phyloP scores from a whole-genome alignment of 2,797 vertebrate species.

The Fundulus diaphanus region DNA sequence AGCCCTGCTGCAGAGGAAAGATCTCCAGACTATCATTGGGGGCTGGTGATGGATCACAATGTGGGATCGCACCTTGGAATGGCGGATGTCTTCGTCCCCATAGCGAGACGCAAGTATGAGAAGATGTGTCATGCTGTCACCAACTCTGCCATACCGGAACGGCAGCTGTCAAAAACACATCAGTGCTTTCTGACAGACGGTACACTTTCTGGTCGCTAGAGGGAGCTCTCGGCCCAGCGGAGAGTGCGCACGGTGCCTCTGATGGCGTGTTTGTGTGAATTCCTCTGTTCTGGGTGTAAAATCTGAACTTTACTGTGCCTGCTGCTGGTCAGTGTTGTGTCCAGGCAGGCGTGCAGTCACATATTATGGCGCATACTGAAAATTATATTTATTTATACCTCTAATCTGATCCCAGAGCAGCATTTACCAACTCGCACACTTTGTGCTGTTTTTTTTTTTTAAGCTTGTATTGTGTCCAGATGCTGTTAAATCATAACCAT shows the following conservation, averaged over 20 bases:
- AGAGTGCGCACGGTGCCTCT: not conserved
- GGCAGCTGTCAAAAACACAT: not conserved
- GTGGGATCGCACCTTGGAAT: not conserved
- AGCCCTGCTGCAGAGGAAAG: slow-evolving; percentile 19
- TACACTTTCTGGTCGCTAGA: slow-evolving; percentile 43
- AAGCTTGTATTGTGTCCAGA: slow-evolving; percentile 74
- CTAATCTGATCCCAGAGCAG: slow-evolving; percentile 57
- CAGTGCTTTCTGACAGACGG: not conserved
- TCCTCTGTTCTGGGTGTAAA: not conserved
- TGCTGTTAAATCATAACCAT: slow-evolving; percentile 81
- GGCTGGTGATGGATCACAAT: slow-evolving; percentile 14
- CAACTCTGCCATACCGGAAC: not conserved
- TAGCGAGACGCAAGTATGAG: not conserved
- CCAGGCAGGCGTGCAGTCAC: not conserved
- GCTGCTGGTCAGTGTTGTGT: not conserved
- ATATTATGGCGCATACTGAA: not conserved
- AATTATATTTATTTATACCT: slow-evolving; percentile 7
- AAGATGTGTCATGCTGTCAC: not conserved
- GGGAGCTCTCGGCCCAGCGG: slow-evolving; percentile 48
- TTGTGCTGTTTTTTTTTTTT: slow-evolving; percentile 24
- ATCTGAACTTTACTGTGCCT: not conserved
- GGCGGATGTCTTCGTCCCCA: not conserved
- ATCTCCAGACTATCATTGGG: slow-evolving; percentile 18
- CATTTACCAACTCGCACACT: slow-evolving; percentile 22
- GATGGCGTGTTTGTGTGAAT: not conserved